Conservation (phyloP, 2,113 vertebrate genomes). For the Puffinus mauretanicus region DNA sequence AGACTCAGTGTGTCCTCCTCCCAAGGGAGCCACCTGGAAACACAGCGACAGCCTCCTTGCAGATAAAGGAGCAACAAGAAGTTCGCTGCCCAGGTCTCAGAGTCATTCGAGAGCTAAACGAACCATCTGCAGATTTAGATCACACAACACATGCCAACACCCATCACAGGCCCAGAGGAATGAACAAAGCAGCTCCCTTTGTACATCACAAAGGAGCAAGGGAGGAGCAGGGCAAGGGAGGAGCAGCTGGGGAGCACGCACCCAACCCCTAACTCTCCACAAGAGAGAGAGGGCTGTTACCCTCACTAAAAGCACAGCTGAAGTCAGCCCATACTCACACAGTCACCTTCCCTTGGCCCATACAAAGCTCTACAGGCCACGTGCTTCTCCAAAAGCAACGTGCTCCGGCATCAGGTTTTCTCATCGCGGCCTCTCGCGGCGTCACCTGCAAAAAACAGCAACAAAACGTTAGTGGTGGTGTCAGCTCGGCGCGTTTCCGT, state of each 20-base stretch:
- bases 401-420: slow-evolving; percentile 80
- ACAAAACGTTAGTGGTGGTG: background rate
- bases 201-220: too few species aligned
- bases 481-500: too few species aligned
- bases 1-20: background rate
- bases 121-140: slow-evolving; percentile 39
- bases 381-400: slow-evolving; percentile 84
- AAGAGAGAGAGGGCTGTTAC: background rate
- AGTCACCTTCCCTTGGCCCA: slow-evolving; percentile 87
- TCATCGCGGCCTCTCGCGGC: slow-evolving; percentile 84
- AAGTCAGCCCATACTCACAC: slow-evolving; percentile 71
- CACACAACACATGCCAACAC: slow-evolving; percentile 64
- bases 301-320: background rate
- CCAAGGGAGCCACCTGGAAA: background rate
- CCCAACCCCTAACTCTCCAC: background rate
- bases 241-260: background rate
- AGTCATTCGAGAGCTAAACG: slow-evolving; percentile 62
- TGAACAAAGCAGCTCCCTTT: background rate
- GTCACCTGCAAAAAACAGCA: slow-evolving; percentile 73
- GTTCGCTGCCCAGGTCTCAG: slow-evolving; percentile 51
- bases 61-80: background rate
- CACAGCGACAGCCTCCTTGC: too few species aligned
- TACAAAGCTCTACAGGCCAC: slow-evolving; percentile 87
- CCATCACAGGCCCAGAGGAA: background rate
- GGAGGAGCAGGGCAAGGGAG: background rate